These are phyloP conservation scores for Labroides dimidiatus DNA, from an alignment of 2,797 vertebrate genomes.

Conservation along the genomic window DNA sequence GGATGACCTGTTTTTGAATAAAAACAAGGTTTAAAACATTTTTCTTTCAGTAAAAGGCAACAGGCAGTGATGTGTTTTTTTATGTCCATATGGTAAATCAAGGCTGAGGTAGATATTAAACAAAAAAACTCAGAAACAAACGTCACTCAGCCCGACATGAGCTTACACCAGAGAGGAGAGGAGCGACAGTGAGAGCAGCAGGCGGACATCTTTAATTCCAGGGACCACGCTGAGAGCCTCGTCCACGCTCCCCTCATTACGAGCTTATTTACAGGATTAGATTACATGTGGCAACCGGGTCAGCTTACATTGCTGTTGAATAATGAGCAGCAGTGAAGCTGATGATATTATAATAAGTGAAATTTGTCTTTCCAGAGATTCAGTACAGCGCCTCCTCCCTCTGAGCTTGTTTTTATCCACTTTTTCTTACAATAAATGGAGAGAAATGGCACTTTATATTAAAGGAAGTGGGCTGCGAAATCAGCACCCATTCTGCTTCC, in stretches of 20 bases:
- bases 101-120: slow-evolving; percentile 82
- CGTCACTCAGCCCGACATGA: slow-evolving; percentile 46
- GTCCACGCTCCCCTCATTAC: slow-evolving; percentile 64
- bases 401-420: slow-evolving; percentile 25
- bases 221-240: slow-evolving; percentile 62
- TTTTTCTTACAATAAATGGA: slow-evolving; percentile 54
- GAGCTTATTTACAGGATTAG: slow-evolving; percentile 73
- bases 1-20: slow-evolving; percentile 11
- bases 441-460: slow-evolving; percentile 36
- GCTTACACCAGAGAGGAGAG: slow-evolving; percentile 44
- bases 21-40: slow-evolving; percentile 35
- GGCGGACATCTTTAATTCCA: slow-evolving; percentile 66
- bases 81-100: slow-evolving; percentile 67
- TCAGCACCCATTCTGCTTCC: slow-evolving; percentile 37
- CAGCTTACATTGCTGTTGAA: slow-evolving; percentile 41
- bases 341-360: slow-evolving; percentile 21
- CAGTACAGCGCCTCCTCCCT: slow-evolving; percentile 9
- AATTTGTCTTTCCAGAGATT: not conserved
- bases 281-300: slow-evolving; percentile 63
- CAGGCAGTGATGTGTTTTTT: slow-evolving; percentile 41
- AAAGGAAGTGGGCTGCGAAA: slow-evolving; percentile 58
- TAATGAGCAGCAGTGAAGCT: slow-evolving; percentile 10
- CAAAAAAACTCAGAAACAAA: slow-evolving; percentile 54
- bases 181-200: slow-evolving; percentile 60
- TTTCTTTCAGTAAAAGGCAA: slow-evolving; percentile 56